Evolutionary conservation across 2,113 vertebrate species (phyloP), one percentile per base, ranked within the genome.

Genomic region (Oncorhynchus nerka): DNA sequence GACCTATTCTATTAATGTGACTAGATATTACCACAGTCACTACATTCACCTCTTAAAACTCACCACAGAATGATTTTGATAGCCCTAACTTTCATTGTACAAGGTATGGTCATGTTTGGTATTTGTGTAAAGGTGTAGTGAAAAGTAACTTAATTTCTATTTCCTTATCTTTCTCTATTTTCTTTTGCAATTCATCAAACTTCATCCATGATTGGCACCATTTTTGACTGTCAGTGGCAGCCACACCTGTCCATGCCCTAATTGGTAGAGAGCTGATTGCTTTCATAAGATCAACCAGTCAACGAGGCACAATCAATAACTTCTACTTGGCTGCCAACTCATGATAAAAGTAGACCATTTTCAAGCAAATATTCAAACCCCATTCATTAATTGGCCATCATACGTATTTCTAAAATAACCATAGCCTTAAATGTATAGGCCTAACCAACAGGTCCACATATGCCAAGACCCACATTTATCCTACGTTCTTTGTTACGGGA

Each of bases 401-500:
- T 45, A 55, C 51, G 0, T 55, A 55, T 55, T 55, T 30, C 3
- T 65, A 30, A 26, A 67, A 67, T 19, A 9, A 67, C 12, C 5
- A 32, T 32, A 32, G 16, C 4, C 13, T 26, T 66, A 19, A 64
- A 64, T 57, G 12, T 64, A 19, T 61, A 57, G 20, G 32, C 48
- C 19, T 32, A 24, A 59, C 66, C 4, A 45, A 49, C 24, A 62
- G 15, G 13, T 75, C 15, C 45, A 57, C 28, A 74, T 39, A 45
- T 3, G 9, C 39, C 39, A 45, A 12, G 39, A 19, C 12, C 16
- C 51, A 4, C 3, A 19, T 55, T 19, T 11, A 45, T 45, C 9
- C 13, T 75, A 34, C 81, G 68, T 67, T 83, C 32, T 70, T 12
- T 24, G 5, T 20, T 59, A 45, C 5, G 12, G n/a, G 16, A 71